Conservation (phyloP, 2,888 invertebrate species). For the Cataglyphis livida region DNA sequence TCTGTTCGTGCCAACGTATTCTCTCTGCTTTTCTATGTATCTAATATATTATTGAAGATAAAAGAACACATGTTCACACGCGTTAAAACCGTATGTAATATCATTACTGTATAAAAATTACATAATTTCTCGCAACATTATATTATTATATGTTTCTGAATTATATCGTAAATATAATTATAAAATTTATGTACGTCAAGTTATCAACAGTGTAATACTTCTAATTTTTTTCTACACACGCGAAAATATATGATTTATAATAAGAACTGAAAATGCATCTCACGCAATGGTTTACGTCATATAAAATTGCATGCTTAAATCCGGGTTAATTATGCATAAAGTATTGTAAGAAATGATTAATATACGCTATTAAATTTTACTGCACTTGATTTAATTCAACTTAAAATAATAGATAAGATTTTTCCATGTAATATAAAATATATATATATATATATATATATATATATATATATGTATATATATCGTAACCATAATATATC, state of each 20-base stretch:
- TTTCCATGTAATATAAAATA: neutral
- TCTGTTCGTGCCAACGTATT: neutral
- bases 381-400: neutral
- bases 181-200: neutral
- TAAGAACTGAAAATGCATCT: neutral
- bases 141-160: neutral
- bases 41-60: constrained; percentile 7
- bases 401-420: neutral
- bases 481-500: neutral
- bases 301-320: constrained; percentile 21
- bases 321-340: neutral
- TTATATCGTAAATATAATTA: neutral
- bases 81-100: neutral
- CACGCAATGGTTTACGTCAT: neutral
- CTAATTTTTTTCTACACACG: neutral
- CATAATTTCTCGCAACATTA: neutral
- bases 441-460: too few relatives aligned
- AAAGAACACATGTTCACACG: neutral
- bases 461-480: too few relatives aligned
- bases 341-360: neutral
- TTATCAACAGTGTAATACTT: neutral
- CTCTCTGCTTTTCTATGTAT: neutral
- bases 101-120: neutral
- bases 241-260: constrained; percentile 5
- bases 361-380: neutral